Evolutionary conservation across 2,888 invertebrate genomes (phyloP), one percentile per base, ranked within the genome.

Genomic region (Tanytarsus gracilentus): DNA sequence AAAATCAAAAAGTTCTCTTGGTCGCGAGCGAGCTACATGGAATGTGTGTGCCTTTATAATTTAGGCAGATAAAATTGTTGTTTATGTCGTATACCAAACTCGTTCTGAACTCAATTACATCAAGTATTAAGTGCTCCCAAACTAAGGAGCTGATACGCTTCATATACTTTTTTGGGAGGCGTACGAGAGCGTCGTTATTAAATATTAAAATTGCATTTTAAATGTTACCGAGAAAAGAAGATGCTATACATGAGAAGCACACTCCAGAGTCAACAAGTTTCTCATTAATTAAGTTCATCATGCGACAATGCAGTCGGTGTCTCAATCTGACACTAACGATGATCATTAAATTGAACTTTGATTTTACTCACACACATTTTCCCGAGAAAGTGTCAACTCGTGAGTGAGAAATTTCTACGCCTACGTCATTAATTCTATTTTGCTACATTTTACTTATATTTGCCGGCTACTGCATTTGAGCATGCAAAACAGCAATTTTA

Each of bases 151-250:
- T n/a, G n/a, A n/a, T n/a, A n/a, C n/a, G n/a, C n/a, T n/a, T n/a
- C n/a, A n/a, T n/a, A n/a, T n/a, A n/a, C n/a, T n/a, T n/a, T n/a
- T n/a, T n/a, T n/a, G n/a, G n/a, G n/a, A n/a, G n/a, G n/a, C n/a
- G n/a, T n/a, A n/a, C n/a, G n/a, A n/a, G n/a, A n/a, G n/a, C n/a
- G n/a, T n/a, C n/a, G n/a, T n/a, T n/a, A n/a, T n/a, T n/a, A n/a
- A n/a, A n/a, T n/a, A n/a, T n/a, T n/a, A 48, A 58, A 58, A 58
- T 58, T 58, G 58, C 58, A 40, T 16, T 58, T 58, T 58, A 55
- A 55, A 25, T 55, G 27, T 26, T 11, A 4, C 11, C 11, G 44
- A 9, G 18, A 44, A 9, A 11, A 23, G 44, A 4, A 11, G 9
- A 30, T 30, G 11, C 5, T 14, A 3, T 3, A 3, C 33, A n/a